Evolutionary conservation across 2,113 vertebrate species (phyloP), one percentile per base, ranked within the genome.

Genomic region (Labeo catla): DNA sequence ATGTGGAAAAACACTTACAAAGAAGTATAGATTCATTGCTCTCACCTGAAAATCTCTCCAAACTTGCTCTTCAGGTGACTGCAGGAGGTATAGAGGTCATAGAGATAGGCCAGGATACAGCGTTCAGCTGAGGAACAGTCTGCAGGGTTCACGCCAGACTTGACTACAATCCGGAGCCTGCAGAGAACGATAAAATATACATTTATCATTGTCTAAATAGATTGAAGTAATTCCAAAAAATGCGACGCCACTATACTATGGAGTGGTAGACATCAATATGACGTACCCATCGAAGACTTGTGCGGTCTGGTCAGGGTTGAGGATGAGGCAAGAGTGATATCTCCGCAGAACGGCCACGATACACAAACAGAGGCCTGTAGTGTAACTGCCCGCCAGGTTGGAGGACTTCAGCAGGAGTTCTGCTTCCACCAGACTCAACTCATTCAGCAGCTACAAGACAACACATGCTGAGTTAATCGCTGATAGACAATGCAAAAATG

Each of bases 41-140:
- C 50, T 76, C 90, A 99, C 98, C 98, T 99, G 84, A 99, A 98
- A 57, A 99, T 97, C 89, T 99, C 98, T 59, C 98, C 98, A 94
- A 99, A 99, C 94, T 99, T 99, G 95, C 97, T 99, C 94, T 99
- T 99, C 89, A 99, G 96, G 93, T 99, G 98, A 91, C 97, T 99
- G 92, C 98, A 99, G 92, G 97, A 99, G 84, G 97, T 99, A 92
- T 99, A 99, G 61, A 99, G 95, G 92, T 99, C 98, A 0, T 99
- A 99, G 89, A 99, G 95, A 94, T 99, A 99, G 85, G 98, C 98
- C 92, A 99, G 92, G 93, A 99, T 99, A 89, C 98, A 99, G 90
- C 98, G 98, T 88, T 99, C 98, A 5, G 98, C 98, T 43, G 98
- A 99, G 68, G 97, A 98, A 86, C 98, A 98, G 92, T 99, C 98